Evolutionary conservation across 2,797 vertebrate genomes (phyloP), one percentile per base, ranked within the genome.

Genomic region (Onychomys leucogaster): DNA sequence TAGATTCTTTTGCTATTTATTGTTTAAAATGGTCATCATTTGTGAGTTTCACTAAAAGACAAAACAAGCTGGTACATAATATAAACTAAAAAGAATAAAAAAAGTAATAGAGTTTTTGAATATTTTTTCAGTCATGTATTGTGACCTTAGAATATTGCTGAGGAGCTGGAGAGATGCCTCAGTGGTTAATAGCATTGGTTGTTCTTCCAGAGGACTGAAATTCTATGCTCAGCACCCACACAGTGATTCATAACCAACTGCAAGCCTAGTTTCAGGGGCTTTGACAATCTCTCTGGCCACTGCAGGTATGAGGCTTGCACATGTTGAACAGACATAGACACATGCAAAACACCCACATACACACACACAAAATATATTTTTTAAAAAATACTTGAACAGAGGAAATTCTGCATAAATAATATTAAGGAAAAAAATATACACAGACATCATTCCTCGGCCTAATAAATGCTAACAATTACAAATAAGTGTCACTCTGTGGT

Each of bases 401-500:
- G 0, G 6, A 87, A 3, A 0, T 46, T 8, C 19, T 86, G 52
- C 57, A 10, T 77, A 75, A 84, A 71, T 46, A 90, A 17, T 19
- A 73, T n/a, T 85, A n/a, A 75, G 2, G 2, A 9, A 78, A n/a
- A n/a, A 94, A 46, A 10, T 23, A 86, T n/a, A 5, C 41, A 75
- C 8, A 3, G 3, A 2, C 3, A 57, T 46, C 3, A 5, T n/a
- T 78, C 21, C n/a, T 5, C 13, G 84, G 0, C 1, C 16, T 71
- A 92, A 25, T 3, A 78, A 55, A 65, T 5, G 57, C 41, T 90
- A 80, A 65, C 94, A 91, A 9, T 34, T 49, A 49, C 2, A 52
- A 85, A 89, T 16, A 1, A 89, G 52, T 76, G 4, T 17, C 5
- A 77, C 1, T 82, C 6, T 46, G 88, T 67, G 5, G 67, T 75